Evolutionary conservation across 2,888 invertebrate species (phyloP).

Genomic region (Temnothorax unifasciatus): DNA sequence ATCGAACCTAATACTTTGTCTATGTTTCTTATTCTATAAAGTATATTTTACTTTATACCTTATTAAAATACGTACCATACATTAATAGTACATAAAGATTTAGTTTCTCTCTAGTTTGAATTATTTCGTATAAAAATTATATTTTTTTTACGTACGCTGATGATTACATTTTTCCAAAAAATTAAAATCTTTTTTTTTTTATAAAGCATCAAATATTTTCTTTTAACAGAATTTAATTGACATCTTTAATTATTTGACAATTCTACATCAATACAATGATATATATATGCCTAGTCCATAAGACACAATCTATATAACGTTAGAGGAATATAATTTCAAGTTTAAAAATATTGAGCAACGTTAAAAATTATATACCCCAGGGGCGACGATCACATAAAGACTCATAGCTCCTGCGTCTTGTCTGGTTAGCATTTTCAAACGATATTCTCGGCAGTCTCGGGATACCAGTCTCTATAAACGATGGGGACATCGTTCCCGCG

Average conservation of each 20-base stretch:
- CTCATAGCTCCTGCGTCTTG: slow-evolving; percentile 35
- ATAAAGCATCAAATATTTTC: not conserved
- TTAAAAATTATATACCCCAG: slow-evolving; percentile 6
- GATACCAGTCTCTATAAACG: slow-evolving; percentile 40
- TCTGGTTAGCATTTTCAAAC: slow-evolving; percentile 36
- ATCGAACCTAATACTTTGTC: not conserved
- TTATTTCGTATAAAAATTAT: not conserved
- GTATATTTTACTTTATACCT: not conserved
- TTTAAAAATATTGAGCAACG: not conserved
- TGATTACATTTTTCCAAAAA: not conserved
- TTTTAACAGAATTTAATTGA: not conserved
- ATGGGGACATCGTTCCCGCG: slow-evolving; percentile 43
- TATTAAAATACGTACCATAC: not conserved
- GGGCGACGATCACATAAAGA: slow-evolving; percentile 32
- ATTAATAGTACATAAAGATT: not conserved
- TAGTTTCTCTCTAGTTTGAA: not conserved
- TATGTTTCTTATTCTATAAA: not conserved
- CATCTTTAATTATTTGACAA: not conserved
- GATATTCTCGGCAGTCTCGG: slow-evolving; percentile 24
- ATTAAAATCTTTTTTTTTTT: not conserved
- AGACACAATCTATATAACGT: not conserved
- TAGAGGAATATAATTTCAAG: not conserved
- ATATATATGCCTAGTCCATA: not conserved
- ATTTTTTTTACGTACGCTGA: not conserved
- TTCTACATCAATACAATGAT: not conserved